A percentile compares a stretch with the other conserved stretches of the same genome.
Conservation (phyloP, 1,140 invertebrate genomes). For the Heliconius hermathena region DNA sequence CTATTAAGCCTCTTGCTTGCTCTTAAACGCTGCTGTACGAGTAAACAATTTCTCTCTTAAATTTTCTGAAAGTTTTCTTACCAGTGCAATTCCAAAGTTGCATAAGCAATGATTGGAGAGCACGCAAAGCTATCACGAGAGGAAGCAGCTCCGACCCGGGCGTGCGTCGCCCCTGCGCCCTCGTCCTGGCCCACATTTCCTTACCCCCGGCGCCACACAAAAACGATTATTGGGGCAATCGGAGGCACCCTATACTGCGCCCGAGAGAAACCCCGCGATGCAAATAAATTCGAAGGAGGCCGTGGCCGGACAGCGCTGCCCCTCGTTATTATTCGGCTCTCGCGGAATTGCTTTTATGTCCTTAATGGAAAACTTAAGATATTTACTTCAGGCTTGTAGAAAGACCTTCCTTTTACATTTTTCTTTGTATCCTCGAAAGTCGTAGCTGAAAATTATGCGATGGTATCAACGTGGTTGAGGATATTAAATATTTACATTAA, state of each 20-base stretch:
- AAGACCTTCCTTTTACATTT: constrained; percentile 70
- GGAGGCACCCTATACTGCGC: constrained; percentile 60
- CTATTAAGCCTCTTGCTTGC: no score
- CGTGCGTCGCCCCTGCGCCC: constrained; percentile 27
- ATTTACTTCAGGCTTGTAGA: constrained; percentile 76
- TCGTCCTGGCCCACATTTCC: constrained; percentile 38
- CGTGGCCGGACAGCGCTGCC: constrained; percentile 73
- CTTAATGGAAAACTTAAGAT: constrained; percentile 81
- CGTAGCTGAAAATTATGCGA: constrained; percentile 53
- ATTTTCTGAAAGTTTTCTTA: constrained; percentile 74
- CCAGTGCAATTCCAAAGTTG: constrained; percentile 70
- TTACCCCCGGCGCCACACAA: constrained; percentile 55
- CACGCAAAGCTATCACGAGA: constrained; percentile 42
- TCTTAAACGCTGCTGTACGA: neutral
- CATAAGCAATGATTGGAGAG: constrained; percentile 43
- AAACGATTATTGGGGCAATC: constrained; percentile 78
- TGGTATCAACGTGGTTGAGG: constrained; percentile 31
- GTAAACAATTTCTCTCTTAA: constrained; percentile 16
- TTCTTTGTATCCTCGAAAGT: constrained; percentile 57
- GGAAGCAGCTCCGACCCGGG: constrained; percentile 31
- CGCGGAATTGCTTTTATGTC: constrained; percentile 79
- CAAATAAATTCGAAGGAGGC: constrained; percentile 76
- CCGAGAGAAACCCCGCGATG: constrained; percentile 72
- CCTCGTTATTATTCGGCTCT: constrained; percentile 80
- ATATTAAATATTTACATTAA: constrained; percentile 44